Conservation (phyloP, 2,113 vertebrate genomes). For the Galbula dea region DNA sequence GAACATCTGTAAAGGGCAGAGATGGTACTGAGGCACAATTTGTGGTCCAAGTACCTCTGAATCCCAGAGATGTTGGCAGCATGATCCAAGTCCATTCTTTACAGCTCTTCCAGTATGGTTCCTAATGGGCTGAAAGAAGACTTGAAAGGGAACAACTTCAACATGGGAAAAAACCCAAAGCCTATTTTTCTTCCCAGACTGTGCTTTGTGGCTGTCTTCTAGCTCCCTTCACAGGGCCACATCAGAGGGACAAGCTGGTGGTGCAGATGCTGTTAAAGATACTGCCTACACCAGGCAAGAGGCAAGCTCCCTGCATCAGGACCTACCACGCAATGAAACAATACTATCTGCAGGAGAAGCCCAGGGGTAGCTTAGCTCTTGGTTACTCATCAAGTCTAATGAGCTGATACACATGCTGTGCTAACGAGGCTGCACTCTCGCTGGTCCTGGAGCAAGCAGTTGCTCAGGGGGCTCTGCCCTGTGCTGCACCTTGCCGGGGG, state of each 20-base stretch:
- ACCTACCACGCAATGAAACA: not conserved
- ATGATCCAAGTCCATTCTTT: not conserved
- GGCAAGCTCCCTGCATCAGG: not conserved
- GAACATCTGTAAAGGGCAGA: not conserved
- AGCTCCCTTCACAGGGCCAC: not conserved
- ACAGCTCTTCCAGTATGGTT: not conserved
- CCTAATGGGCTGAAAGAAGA: not conserved
- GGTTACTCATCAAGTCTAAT: not conserved
- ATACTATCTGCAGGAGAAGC: not conserved
- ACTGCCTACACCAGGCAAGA: not conserved
- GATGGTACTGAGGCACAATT: not conserved
- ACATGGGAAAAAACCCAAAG: not conserved
- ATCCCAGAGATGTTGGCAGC: not conserved
- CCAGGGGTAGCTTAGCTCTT: not conserved
- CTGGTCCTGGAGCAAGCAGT: not conserved
- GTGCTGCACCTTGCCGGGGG: fast-evolving
- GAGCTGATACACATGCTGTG: not conserved
- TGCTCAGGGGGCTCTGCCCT: not conserved
- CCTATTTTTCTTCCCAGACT: not conserved
- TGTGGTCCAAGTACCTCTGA: not conserved
- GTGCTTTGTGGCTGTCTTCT: not conserved
- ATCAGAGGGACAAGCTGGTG: not conserved
- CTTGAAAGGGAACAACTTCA: not conserved
- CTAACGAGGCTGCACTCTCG: not conserved
- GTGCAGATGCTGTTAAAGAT: not conserved